Base-by-base conservation (phyloP, 2,113 vertebrate species). In the Ia io region DNA sequence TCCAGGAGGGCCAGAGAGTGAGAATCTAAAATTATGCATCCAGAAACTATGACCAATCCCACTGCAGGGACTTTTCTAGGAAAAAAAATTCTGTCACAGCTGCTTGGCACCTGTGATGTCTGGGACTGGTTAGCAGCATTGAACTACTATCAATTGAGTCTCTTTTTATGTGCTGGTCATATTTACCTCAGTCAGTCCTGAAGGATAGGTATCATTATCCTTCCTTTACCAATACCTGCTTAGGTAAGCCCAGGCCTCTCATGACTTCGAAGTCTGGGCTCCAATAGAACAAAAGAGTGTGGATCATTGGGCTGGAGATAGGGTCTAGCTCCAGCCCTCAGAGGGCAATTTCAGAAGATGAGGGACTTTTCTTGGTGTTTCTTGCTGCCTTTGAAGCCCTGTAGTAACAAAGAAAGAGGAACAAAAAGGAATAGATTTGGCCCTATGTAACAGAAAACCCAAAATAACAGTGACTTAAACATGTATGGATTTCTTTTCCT, bases 41-140 rank as follows among this genome's bases (percentile, higher is more conserved):
- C 59, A 77, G 84, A 92, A 92, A 92, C 42, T n/a, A 44, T 47
- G 80, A 74, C 65, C 35, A 14, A 17, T 53, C 25, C 49, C 16
- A 28, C 17, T 10, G 30, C 32, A 35, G 84, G 90, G 80, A 23
- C 53, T 96, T 96, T 97, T 90, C 78, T 44, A 85, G 73, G 56
- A 85, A 92, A 85, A 95, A 86, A 65, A 59, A 37, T 56, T 22
- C 18, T 65, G 42, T 25, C 13, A 25, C 16, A 61, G 35, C 44
- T 17, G 44, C n/a, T 59, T 42, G 77, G 22, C 12, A 35, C 49
- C 53, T 53, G 6, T 1, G 44, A 17, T 78, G 9, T 53, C 88
- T 40, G 73, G 35, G 30, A 16, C 49, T 35, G 18, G 49, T 13
- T 13, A 9, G 37, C 53, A 9, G 22, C 7, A 0, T 2, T 35